These are phyloP conservation scores for Galaxias olidus DNA, from an alignment of 2,797 vertebrate species.

Conservation along the genomic window DNA sequence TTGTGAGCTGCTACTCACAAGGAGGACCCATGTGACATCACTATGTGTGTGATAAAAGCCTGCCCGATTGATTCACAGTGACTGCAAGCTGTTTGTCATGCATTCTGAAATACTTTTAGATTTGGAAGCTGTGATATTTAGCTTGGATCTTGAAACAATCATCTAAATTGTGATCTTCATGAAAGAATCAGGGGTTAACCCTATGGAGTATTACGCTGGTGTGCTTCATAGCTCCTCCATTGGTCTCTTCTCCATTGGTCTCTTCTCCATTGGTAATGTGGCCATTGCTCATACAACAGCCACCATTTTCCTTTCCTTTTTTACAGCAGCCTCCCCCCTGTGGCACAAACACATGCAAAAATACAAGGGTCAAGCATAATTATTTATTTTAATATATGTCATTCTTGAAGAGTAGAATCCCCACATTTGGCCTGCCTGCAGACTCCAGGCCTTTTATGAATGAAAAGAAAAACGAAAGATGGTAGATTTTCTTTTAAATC, in stretches of 20 bases:
- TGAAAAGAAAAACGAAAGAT: too few species aligned
- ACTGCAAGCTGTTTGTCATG: background rate
- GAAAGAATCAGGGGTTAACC: too few species aligned
- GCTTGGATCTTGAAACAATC: too few species aligned
- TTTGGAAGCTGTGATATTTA: too few species aligned
- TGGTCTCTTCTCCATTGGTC: background rate
- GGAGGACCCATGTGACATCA: constrained; percentile 10
- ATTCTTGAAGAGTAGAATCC: background rate
- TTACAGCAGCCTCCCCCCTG: constrained; percentile 83
- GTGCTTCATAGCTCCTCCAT: constrained; percentile 19
- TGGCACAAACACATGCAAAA: background rate
- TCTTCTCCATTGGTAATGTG: constrained; percentile 50
- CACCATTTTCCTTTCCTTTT: constrained; percentile 65
- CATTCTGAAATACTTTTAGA: background rate
- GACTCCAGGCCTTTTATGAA: too few species aligned
- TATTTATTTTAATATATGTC: background rate
- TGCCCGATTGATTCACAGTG: constrained; percentile 25
- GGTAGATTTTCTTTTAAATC: too few species aligned
- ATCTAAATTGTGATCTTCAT: too few species aligned
- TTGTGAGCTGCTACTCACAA: background rate
- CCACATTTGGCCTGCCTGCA: background rate
- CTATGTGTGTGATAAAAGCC: background rate
- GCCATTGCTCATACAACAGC: constrained; percentile 70
- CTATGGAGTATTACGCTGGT: constrained; percentile 15
- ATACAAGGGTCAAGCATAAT: background rate